Conservation (phyloP, 1,140 invertebrate species). For the Oedothorax gibbosus region DNA sequence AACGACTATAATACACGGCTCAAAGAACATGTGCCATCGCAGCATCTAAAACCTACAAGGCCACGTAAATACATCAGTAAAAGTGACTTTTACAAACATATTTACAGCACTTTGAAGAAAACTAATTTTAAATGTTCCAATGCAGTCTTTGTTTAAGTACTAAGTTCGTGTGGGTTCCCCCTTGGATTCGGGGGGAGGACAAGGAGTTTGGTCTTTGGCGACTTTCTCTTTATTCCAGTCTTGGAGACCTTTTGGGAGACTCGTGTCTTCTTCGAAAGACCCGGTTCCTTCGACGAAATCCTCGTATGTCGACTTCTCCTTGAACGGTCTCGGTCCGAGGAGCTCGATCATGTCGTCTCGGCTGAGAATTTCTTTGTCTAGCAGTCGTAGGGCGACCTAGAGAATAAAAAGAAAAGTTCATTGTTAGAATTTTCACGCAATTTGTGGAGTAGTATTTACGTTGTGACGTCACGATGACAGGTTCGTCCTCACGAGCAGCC, state of each 20-base stretch:
- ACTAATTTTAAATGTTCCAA: no score
- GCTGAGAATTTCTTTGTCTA: slow-evolving; percentile 95
- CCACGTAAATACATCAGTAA: no score
- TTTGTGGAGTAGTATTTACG: no score
- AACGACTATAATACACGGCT: no score
- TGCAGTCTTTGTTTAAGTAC: neutral
- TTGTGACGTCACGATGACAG: no score
- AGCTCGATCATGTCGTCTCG: slow-evolving; percentile 99
- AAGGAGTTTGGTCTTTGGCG: slow-evolving; percentile 1
- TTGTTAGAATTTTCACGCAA: no score
- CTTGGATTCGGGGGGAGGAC: slow-evolving; percentile 1
- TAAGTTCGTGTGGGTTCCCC: slow-evolving; percentile 17
- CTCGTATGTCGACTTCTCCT: slow-evolving; percentile 99
- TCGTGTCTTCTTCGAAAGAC: slow-evolving; percentile 96
- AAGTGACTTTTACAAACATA: no score
- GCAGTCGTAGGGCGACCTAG: slow-evolving; percentile 90
- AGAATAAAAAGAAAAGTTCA: slow-evolving; percentile 13
- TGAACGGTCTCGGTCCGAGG: slow-evolving; percentile 93
- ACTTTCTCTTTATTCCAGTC: slow-evolving; percentile 59
- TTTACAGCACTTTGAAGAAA: no score
- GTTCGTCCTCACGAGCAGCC: no score
- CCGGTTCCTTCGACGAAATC: slow-evolving; percentile 99
- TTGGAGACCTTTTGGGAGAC: slow-evolving; percentile 90
- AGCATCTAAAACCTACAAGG: no score
- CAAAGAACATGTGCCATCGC: no score